Base-by-base conservation (phyloP, 2,113 vertebrate genomes). In the Salvator merianae region DNA sequence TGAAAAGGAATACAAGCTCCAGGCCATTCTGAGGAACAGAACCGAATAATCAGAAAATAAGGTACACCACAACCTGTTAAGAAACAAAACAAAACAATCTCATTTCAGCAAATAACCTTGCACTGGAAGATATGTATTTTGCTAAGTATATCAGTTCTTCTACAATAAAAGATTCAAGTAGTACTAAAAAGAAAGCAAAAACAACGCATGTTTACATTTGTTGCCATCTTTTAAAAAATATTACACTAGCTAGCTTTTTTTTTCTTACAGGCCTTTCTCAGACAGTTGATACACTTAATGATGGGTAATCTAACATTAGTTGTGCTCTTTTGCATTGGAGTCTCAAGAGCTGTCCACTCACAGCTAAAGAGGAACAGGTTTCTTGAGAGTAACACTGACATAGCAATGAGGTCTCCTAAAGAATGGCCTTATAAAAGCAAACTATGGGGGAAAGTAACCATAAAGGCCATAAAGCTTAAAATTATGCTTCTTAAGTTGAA, bases 1-100 rank as follows among this genome's bases (percentile, higher is more conserved):
- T 62, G 73, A 86, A 91, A 77, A 84, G 88, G 86, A 84, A 87
- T 93, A 75, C 78, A 86, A 94, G 89, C 80, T 91, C 84, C 89
- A 93, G 83, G 83, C 75, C 77, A 88, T 90, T 91, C 88, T 81
- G 88, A 89, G 77, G 86, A 92, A 86, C 50, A 91, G 66, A 93
- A 90, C 76, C 66, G 79, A 90, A 76, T 0, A 89, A 74, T 86
- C 86, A 84, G 77, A 92, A 83, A 91, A 62, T 92, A 94, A 86
- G 50, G 79, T 81, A 92, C 70, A 82, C 73, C 86, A 92, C 84
- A 90, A 77, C 76, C 63, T 0, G 3, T 70, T 66, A 90, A 80
- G 76, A 87, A 86, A 84, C 55, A 59, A 59, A 59, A 59, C 55
- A 59, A 59, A 59, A 59, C 55, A 20, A 62, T 85, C 77, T 55